phyloP scores from a whole-genome alignment of 1,140 invertebrate genomes.

The Tyrophagus putrescentiae region DNA sequence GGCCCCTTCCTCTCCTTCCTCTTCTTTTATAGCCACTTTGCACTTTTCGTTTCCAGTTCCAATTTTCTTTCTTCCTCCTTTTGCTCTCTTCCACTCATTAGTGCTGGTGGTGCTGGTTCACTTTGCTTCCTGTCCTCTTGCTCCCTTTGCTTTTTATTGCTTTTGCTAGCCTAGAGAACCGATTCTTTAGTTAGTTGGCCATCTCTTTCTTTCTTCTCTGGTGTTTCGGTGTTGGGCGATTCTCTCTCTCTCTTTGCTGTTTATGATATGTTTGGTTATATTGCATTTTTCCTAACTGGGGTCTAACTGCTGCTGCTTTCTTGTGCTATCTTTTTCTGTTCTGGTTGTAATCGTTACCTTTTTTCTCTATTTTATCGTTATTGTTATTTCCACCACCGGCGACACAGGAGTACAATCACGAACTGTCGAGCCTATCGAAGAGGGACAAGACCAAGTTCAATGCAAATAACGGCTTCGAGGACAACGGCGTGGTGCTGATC shows the following conservation, averaged over 20 bases:
- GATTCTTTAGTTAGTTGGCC: too few species aligned
- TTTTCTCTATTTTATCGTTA: slow-evolving; percentile 10
- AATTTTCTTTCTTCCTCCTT: slow-evolving; percentile 17
- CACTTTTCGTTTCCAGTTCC: not conserved
- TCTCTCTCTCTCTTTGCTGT: too few species aligned
- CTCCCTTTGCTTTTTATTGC: too few species aligned
- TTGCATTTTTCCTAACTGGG: too few species aligned
- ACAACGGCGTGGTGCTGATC: slow-evolving; percentile 2
- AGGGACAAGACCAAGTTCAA: slow-evolving; percentile 30
- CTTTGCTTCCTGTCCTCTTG: too few species aligned
- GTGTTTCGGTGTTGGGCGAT: too few species aligned
- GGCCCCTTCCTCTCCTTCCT: not conserved
- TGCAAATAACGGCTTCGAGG: slow-evolving; percentile 3
- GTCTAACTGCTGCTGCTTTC: not conserved
- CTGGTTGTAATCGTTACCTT: slow-evolving; percentile 3
- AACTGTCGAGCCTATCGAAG: slow-evolving; percentile 41
- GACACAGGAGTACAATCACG: slow-evolving; percentile 40
- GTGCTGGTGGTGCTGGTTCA: not conserved
- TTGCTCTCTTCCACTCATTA: slow-evolving; percentile 1
- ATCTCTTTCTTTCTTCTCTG: too few species aligned
- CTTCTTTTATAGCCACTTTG: not conserved
- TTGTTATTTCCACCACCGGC: slow-evolving; percentile 8
- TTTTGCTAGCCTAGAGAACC: too few species aligned
- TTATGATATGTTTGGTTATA: too few species aligned
- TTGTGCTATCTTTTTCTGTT: not conserved